A percentile compares a stretch with the other conserved stretches of the same genome.
Conservation (phyloP, 2,888 invertebrate genomes). For the Masnerella sp. region DNA sequence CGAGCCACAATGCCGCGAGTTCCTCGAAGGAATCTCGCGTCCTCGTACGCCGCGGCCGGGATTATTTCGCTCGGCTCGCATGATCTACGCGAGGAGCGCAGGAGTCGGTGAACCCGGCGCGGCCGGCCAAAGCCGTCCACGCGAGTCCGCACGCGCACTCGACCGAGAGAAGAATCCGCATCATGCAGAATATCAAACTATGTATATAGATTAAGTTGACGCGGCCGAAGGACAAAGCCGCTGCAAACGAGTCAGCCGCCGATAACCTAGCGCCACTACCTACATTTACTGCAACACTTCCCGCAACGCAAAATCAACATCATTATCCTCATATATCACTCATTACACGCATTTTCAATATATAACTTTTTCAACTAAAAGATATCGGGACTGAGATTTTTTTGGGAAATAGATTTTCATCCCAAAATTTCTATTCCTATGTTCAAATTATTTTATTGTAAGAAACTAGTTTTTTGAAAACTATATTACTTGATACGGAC, state of each 20-base stretch:
- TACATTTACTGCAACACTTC: too few relatives aligned
- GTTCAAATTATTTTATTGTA: too few relatives aligned
- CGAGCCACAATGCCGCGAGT: slow-evolving; percentile 25
- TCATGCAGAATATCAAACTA: slow-evolving; percentile 47
- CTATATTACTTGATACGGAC: too few relatives aligned
- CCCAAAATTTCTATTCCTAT: too few relatives aligned
- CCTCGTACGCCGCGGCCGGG: slow-evolving; percentile 24
- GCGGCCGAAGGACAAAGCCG: slow-evolving; percentile 47
- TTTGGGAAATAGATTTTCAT: too few relatives aligned
- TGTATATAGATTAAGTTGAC: slow-evolving; percentile 48
- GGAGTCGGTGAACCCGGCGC: slow-evolving; percentile 61
- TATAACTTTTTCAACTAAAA: too few relatives aligned
- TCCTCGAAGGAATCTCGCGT: slow-evolving; percentile 47
- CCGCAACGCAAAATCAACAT: too few relatives aligned
- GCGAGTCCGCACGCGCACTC: slow-evolving; percentile 56
- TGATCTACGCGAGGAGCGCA: slow-evolving; percentile 52
- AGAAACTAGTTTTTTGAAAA: too few relatives aligned
- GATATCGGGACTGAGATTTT: too few relatives aligned
- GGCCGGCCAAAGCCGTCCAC: slow-evolving; percentile 50
- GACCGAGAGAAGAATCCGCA: slow-evolving; percentile 52
- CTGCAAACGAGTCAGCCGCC: slow-evolving; percentile 34
- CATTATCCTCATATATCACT: too few relatives aligned
- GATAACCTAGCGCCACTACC: slow-evolving; percentile 15
- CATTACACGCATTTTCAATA: too few relatives aligned
- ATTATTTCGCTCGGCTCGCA: slow-evolving; percentile 51